phyloP scores from a whole-genome alignment of 2,113 vertebrate species.

The Sinosuthora webbiana region DNA sequence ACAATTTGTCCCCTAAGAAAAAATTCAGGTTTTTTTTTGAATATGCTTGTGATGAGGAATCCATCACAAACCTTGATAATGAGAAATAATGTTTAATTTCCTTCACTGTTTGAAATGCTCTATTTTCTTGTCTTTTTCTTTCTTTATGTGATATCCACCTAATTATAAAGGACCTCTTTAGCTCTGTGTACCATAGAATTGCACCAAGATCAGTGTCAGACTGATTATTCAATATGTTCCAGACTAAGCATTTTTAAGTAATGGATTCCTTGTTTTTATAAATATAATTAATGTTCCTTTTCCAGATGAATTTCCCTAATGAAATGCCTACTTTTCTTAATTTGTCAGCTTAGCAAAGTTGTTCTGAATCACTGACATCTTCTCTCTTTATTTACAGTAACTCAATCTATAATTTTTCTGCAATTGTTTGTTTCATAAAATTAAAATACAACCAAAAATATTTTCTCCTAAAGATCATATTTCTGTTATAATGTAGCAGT shows the following conservation, averaged over 20 bases:
- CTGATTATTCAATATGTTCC: not conserved
- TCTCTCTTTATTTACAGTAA: not conserved
- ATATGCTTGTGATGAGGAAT: not conserved
- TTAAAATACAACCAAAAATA: not conserved
- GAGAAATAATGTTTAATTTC: not conserved
- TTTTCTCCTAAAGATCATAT: not conserved
- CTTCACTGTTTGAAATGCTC: not conserved
- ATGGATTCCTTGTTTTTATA: not conserved
- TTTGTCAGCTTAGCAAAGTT: not conserved
- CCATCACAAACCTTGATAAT: not conserved
- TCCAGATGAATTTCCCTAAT: not conserved
- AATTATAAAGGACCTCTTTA: not conserved
- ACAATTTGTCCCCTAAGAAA: not conserved
- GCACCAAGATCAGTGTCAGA: not conserved
- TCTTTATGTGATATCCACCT: not conserved
- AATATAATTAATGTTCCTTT: not conserved
- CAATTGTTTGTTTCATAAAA: not conserved
- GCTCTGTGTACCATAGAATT: not conserved
- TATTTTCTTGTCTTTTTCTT: not conserved
- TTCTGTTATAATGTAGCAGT: not conserved
- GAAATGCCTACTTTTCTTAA: not conserved
- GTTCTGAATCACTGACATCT: not conserved
- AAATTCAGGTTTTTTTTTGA: not conserved
- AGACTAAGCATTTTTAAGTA: not conserved
- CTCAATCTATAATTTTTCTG: not conserved